These are phyloP conservation scores for Paramisgurnus dabryanus DNA, from an alignment of 2,113 vertebrate species.

Conservation along the genomic window DNA sequence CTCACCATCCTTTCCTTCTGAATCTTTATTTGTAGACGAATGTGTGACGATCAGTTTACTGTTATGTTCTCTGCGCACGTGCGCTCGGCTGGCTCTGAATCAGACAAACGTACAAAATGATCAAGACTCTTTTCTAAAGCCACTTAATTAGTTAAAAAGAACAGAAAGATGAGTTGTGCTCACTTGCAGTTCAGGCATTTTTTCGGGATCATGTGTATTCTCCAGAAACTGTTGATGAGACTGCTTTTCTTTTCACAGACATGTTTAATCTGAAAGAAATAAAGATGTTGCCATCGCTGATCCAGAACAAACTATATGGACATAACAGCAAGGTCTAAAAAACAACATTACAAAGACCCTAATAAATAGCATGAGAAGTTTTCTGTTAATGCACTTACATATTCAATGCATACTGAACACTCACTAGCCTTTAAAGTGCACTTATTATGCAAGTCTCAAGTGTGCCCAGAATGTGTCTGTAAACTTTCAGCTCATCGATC, in stretches of 20 bases:
- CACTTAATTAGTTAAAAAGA: not conserved
- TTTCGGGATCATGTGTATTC: slow-evolving; percentile 76
- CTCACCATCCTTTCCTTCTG: slow-evolving; percentile 38
- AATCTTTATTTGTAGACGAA: slow-evolving; percentile 61
- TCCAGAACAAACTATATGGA: not conserved
- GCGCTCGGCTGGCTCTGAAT: slow-evolving; percentile 74
- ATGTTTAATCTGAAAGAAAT: slow-evolving; percentile 83
- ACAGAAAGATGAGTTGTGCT: slow-evolving; percentile 35
- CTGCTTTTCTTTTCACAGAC: slow-evolving; percentile 83
- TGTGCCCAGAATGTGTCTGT: too few species aligned
- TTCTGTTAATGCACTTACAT: too few species aligned
- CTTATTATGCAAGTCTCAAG: too few species aligned
- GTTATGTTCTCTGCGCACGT: slow-evolving; percentile 89
- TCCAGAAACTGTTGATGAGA: slow-evolving; percentile 87
- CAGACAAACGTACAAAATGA: not conserved
- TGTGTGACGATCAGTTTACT: slow-evolving; percentile 86
- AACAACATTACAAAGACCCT: not conserved
- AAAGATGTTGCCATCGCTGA: not conserved
- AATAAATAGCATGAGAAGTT: not conserved
- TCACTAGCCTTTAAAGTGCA: too few species aligned
- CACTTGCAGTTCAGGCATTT: slow-evolving; percentile 91
- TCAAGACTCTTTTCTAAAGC: not conserved
- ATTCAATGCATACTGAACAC: too few species aligned
- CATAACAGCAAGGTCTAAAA: too few species aligned
- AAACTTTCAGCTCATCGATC: too few species aligned